A percentile compares a stretch with the other conserved stretches of the same genome.
Conservation (phyloP, 2,113 vertebrate species). For the Chlamydotis undulata region DNA sequence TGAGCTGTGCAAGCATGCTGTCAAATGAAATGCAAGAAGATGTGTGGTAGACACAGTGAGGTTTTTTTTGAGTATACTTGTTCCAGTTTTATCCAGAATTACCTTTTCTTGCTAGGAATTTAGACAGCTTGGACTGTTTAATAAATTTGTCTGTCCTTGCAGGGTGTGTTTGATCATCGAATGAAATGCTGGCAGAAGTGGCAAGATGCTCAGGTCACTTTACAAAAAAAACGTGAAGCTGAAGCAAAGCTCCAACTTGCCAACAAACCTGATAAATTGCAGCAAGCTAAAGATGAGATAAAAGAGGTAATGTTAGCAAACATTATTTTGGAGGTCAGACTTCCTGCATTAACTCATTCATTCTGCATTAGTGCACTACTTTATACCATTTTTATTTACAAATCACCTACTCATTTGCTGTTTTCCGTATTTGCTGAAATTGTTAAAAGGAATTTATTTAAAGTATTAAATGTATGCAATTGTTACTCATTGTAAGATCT, state of each 20-base stretch:
- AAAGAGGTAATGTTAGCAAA: constrained; percentile 86
- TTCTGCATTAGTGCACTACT: constrained; percentile 59
- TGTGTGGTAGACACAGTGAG: neutral
- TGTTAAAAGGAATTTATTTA: constrained; percentile 11
- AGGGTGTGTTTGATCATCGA: constrained; percentile 95
- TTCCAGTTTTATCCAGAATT: neutral
- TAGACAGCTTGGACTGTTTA: neutral
- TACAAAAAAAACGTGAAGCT: constrained; percentile 94
- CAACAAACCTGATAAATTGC: constrained; percentile 96
- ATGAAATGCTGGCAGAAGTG: constrained; percentile 98
- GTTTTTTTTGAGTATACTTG: neutral
- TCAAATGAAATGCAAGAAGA: neutral
- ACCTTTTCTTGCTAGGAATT: neutral
- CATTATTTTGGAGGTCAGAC: neutral
- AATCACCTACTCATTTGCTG: constrained; percentile 53
- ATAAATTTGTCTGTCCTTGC: neutral
- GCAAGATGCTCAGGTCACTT: constrained; percentile 94
- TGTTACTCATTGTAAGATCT: constrained; percentile 6
- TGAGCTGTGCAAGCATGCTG: neutral
- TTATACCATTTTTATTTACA: constrained; percentile 68
- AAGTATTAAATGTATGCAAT: neutral
- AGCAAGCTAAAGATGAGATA: constrained; percentile 98
- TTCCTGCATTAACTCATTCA: constrained; percentile 62
- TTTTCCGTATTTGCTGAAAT: constrained; percentile 46
- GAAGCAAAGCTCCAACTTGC: constrained; percentile 94